Evolutionary conservation across 2,888 invertebrate genomes (phyloP), one percentile per base, ranked within the genome.

Genomic region (Busseola fusca): DNA sequence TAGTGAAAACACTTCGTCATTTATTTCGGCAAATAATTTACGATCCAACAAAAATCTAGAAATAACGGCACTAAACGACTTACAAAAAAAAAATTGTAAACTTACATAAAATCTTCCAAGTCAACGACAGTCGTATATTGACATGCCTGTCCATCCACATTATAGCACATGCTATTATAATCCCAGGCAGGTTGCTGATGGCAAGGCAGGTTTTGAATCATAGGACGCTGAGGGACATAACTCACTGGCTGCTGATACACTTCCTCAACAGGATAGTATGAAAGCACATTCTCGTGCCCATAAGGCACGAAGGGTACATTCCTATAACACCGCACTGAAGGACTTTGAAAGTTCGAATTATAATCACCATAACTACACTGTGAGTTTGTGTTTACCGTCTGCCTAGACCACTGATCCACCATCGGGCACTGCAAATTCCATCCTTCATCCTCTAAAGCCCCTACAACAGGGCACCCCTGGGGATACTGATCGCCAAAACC

Each of bases 51-150:
- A 42, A 67, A 60, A 64, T 60, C 21, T 27, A 50, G 30, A 68
- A 67, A n/a, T n/a, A 57, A 37, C 21, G 40, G 4, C 40, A 25
- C 27, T 66, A 52, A 58, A 34, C 7, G 3, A 42, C 7, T 21
- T 52, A 30, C 14, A 34, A 3, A 37, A 57, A 57, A 40, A 27
- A 37, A 34, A n/a, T n/a, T 52, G 10, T 56, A 60, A 82, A 97
- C 97, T 97, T 93, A 97, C 97, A 97, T 97, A 91, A 97, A 97
- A 93, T 97, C 97, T 91, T 97, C 97, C 84, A 97, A 96, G 91
- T 97, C 97, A 66, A 97, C 96, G 77, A 97, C 95, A 81, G 96
- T 95, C 0, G 97, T 96, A 87, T 96, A 97, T 85, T 97, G 97
- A 80, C 97, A 97, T 0, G 97, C 95, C 84, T 96, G 96, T 0